A percentile compares a stretch with the other conserved stretches of the same genome.
phyloP scores from a whole-genome alignment of 2,113 vertebrate species.

The Centropus unirufus region DNA sequence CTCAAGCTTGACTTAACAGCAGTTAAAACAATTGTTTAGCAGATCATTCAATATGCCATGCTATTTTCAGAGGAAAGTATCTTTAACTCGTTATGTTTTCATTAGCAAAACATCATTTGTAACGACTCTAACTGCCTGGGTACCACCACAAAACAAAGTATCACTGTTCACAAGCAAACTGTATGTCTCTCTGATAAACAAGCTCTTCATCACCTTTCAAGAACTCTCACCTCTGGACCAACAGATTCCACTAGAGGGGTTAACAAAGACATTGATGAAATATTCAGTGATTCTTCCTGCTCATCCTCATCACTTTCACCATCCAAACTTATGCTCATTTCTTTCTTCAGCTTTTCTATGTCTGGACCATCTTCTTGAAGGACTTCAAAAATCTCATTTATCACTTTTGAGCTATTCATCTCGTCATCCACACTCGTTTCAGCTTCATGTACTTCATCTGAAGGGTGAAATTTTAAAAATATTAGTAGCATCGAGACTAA shows the following conservation, averaged over 20 bases:
- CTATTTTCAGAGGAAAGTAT: neutral
- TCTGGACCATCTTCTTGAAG: constrained; percentile 79
- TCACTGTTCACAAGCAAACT: neutral
- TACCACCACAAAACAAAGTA: neutral
- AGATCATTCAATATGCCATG: neutral
- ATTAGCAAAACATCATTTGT: neutral
- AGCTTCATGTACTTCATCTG: constrained; percentile 69
- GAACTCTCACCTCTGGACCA: constrained; percentile 81
- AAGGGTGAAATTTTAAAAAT: constrained; percentile 12
- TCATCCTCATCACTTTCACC: constrained; percentile 77
- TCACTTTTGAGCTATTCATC: constrained; percentile 88
- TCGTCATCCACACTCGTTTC: constrained; percentile 78
- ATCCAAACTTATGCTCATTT: constrained; percentile 66
- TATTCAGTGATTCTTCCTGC: constrained; percentile 87
- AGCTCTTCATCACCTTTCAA: neutral
- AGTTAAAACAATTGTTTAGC: neutral
- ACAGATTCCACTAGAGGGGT: constrained; percentile 92
- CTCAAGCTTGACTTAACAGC: neutral
- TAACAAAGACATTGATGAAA: constrained; percentile 98
- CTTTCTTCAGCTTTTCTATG: constrained; percentile 67
- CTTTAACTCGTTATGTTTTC: neutral
- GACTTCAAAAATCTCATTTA: constrained; percentile 88
- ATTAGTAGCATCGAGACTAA: neutral
- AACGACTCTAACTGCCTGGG: neutral
- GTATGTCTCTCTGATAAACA: neutral